A percentile compares a stretch with the other conserved stretches of the same genome.
Evolutionary conservation across 2,797 vertebrate species (phyloP).

Genomic region (Lates japonicus): DNA sequence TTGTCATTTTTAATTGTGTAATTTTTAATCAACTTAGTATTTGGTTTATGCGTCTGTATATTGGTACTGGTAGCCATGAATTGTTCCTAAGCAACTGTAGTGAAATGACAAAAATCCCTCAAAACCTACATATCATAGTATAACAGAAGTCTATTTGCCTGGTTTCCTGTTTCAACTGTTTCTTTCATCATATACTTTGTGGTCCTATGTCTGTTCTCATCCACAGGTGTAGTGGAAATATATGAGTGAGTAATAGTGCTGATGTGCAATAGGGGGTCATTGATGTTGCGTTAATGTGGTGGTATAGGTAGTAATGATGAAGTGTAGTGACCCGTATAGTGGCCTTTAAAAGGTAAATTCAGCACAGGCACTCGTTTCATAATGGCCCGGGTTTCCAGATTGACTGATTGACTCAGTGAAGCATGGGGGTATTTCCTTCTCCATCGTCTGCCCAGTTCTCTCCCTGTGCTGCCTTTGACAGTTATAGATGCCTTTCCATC

Average conservation of each 20-base stretch:
- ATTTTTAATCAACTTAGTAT: not conserved
- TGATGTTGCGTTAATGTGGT: slow-evolving; percentile 26
- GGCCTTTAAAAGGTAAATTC: slow-evolving; percentile 26
- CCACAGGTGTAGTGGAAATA: slow-evolving; percentile 20
- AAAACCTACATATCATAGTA: not conserved
- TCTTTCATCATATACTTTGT: not conserved
- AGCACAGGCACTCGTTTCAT: slow-evolving; percentile 1
- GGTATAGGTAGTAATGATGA: slow-evolving; percentile 21
- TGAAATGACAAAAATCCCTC: not conserved
- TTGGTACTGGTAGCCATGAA: not conserved
- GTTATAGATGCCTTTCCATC: slow-evolving; percentile 20
- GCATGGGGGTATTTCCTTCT: slow-evolving; percentile 13
- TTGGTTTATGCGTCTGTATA: not conserved
- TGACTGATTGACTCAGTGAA: slow-evolving; percentile 16
- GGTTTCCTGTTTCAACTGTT: not conserved
- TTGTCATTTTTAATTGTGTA: not conserved
- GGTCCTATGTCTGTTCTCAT: not conserved
- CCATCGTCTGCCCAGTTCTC: not conserved
- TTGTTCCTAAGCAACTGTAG: not conserved
- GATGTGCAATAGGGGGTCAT: slow-evolving; percentile 1
- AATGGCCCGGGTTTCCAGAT: slow-evolving; percentile 32
- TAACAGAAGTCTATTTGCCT: not conserved
- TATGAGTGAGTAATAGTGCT: slow-evolving; percentile 16
- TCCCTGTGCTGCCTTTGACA: slow-evolving; percentile 26
- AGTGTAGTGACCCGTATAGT: not conserved